Percentiles rank a stretch among this genome's conserved stretches.
phyloP scores from a whole-genome alignment of 2,113 vertebrate species.

The Catharus minimus region DNA sequence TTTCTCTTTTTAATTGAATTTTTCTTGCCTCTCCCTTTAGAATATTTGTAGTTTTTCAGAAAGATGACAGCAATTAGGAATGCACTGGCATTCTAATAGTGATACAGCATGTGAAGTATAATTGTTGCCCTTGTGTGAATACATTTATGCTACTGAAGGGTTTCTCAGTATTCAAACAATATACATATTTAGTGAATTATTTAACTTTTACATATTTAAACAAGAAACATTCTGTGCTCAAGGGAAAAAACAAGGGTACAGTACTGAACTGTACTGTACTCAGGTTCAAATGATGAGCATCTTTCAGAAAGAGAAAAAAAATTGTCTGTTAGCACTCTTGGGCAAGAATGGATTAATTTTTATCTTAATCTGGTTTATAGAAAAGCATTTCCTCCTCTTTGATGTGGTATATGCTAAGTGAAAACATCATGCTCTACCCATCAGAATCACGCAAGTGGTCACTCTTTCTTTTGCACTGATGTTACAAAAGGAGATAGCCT shows the following conservation, averaged over 20 bases:
- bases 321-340: conserved; percentile 54
- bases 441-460: conserved; percentile 40
- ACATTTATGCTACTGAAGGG: not conserved
- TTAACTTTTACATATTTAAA: not conserved
- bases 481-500: conserved; percentile 77
- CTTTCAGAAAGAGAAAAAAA: conserved; percentile 13
- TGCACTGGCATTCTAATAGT: not conserved
- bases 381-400: conserved; percentile 68
- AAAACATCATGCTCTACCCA: conserved; percentile 67
- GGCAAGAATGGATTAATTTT: conserved; percentile 81
- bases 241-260: not conserved
- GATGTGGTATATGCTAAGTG: conserved; percentile 66
- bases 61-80: not conserved
- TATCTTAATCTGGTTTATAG: conserved; percentile 60
- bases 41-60: not conserved
- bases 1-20: not conserved
- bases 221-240: not conserved
- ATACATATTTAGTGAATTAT: not conserved
- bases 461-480: conserved; percentile 61
- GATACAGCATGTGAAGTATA: not conserved
- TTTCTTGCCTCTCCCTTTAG: not conserved
- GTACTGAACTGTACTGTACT: not conserved
- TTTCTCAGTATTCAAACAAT: not conserved
- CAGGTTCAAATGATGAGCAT: conserved; percentile 27
- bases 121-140: not conserved